phyloP scores from a whole-genome alignment of 2,888 invertebrate genomes.

The Nasonovia ribisnigri region DNA sequence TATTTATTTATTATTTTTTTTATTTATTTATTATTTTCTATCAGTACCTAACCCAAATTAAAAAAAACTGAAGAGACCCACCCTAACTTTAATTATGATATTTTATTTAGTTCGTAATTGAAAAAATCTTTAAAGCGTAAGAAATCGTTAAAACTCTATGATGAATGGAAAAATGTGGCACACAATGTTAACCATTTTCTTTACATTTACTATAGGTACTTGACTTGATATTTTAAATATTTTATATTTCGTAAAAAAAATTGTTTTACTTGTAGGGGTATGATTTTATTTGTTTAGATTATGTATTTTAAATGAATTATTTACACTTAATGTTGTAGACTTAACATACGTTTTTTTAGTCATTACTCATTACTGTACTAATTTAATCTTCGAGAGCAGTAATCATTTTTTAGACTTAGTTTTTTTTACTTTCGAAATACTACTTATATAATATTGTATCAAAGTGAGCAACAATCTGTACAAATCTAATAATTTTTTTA shows the following conservation, averaged over 20 bases:
- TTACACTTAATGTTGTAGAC: background rate
- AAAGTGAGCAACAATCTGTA: background rate
- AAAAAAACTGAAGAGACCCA: too few species aligned
- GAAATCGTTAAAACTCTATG: background rate
- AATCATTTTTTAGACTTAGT: background rate
- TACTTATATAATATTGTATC: background rate
- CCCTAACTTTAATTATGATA: background rate
- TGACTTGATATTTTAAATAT: too few species aligned
- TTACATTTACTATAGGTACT: too few species aligned
- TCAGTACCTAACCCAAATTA: too few species aligned
- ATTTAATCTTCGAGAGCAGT: background rate
- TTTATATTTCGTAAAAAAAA: background rate
- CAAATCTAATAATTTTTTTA: background rate
- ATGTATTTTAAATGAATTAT: background rate
- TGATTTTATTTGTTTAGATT: background rate
- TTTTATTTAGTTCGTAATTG: background rate
- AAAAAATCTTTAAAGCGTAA: background rate
- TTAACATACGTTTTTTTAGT: background rate
- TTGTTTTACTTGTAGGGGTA: background rate
- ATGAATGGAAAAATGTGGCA: background rate
- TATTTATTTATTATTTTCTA: too few species aligned
- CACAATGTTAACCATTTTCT: background rate
- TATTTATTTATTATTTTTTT: too few species aligned
- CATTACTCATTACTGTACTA: background rate
- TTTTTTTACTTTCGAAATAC: background rate